Percentiles rank a stretch among this genome's conserved stretches.
Evolutionary conservation across 2,888 invertebrate species (phyloP).

Genomic region (Sarcophaga variegata): DNA sequence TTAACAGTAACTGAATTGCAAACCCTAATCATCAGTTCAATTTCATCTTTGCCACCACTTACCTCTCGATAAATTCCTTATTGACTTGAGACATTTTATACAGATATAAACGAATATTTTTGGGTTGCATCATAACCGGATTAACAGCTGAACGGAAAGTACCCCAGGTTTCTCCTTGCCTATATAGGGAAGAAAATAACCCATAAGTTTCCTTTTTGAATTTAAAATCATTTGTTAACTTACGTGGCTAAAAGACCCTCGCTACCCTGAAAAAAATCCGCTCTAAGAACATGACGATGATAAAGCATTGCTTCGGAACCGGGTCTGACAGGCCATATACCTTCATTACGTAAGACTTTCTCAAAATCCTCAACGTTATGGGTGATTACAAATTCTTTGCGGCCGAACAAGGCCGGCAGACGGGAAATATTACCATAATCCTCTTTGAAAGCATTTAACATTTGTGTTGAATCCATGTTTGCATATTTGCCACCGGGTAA

Average conservation of each 20-base stretch:
- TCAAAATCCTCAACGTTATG: conserved; percentile 83
- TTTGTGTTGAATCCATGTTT: conserved; percentile 68
- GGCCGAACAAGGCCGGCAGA: conserved; percentile 79
- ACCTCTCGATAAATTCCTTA: conserved; percentile 79
- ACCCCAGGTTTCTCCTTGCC: conserved; percentile 85
- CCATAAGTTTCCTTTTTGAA: background rate
- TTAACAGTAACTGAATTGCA: no score
- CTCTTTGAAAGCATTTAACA: conserved; percentile 66
- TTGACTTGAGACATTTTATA: conserved; percentile 83
- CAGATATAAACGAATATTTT: conserved; percentile 83
- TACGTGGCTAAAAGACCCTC: conserved; percentile 58
- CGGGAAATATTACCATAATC: conserved; percentile 80
- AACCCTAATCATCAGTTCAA: no score
- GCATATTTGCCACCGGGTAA: conserved; percentile 77
- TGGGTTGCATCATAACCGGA: conserved; percentile 86
- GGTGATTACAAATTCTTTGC: conserved; percentile 76
- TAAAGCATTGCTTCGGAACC: conserved; percentile 79
- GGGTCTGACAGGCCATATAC: conserved; percentile 81
- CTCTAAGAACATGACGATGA: conserved; percentile 77
- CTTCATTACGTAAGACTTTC: conserved; percentile 82
- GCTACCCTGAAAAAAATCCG: conserved; percentile 72
- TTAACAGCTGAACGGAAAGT: conserved; percentile 86
- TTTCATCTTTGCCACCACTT: background rate
- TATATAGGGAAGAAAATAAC: conserved; percentile 5
- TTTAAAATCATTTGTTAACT: conserved; percentile 10